Percentiles rank a stretch among this genome's conserved stretches.
Evolutionary conservation across 1,140 invertebrate genomes (phyloP).

Genomic region (Diuraphis noxia): DNA sequence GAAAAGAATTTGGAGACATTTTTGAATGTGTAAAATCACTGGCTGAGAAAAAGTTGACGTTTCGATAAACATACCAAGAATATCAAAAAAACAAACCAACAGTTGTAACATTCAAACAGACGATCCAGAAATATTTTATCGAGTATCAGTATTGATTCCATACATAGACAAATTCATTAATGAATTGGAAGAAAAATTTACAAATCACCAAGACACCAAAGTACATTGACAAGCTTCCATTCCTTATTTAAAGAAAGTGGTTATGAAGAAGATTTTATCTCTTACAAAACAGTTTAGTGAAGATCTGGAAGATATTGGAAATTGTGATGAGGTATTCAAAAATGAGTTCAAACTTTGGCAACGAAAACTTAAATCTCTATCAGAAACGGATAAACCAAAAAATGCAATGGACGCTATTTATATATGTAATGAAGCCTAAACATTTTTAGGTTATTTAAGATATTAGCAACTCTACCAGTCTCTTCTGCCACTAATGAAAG

Average conservation of each 20-base stretch:
- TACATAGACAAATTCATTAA: neutral
- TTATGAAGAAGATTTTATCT: conserved; percentile 1
- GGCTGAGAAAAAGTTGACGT: neutral
- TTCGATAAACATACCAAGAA: neutral
- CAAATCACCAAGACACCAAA: conserved; percentile 18
- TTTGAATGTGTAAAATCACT: conserved; percentile 7
- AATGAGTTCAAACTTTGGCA: neutral
- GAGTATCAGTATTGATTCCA: neutral
- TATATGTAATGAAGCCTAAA: neutral
- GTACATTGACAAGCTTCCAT: neutral
- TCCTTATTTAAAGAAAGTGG: conserved; percentile 20
- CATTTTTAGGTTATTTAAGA: neutral
- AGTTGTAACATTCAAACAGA: conserved; percentile 1
- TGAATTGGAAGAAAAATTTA: neutral
- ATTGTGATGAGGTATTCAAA: neutral
- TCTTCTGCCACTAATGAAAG: neutral
- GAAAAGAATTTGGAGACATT: neutral
- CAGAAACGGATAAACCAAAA: neutral
- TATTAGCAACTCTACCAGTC: neutral
- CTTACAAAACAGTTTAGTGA: neutral
- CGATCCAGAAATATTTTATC: neutral
- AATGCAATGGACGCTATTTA: neutral
- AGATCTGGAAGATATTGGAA: conserved; percentile 9
- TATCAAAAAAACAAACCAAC: neutral
- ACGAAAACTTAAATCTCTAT: neutral